These are phyloP conservation scores for Nettapus auritus DNA, from an alignment of 2,113 vertebrate species.

Conservation along the genomic window DNA sequence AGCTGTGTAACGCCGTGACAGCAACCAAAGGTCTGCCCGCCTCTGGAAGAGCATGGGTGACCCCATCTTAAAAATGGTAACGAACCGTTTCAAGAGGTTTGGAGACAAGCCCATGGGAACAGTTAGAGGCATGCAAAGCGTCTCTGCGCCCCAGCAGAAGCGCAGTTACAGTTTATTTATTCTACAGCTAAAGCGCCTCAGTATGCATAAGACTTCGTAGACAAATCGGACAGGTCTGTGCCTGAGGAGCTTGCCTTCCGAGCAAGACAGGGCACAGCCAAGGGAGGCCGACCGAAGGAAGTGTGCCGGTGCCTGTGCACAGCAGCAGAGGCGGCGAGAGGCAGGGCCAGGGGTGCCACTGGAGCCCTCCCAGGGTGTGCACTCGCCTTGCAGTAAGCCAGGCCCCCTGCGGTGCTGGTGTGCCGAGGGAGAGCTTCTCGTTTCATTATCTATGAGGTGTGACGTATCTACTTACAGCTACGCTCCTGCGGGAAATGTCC, in stretches of 20 bases:
- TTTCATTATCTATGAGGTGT: not conserved
- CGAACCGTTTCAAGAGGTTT: not conserved
- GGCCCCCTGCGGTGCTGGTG: not conserved
- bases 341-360: not conserved
- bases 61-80: not conserved
- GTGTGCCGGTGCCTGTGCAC: not conserved
- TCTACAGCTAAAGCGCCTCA: not conserved
- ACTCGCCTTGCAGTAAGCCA: not conserved
- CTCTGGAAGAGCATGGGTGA: not conserved
- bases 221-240: slow-evolving; percentile 47
- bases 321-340: not conserved
- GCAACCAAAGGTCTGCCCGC: not conserved
- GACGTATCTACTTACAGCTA: not conserved
- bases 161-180: slow-evolving; percentile 40
- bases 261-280: slow-evolving; percentile 26
- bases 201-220: slow-evolving; percentile 16
- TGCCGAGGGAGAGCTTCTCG: not conserved
- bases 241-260: slow-evolving; percentile 38
- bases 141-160: not conserved
- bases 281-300: not conserved
- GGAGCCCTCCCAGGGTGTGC: not conserved
- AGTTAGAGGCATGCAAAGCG: slow-evolving; percentile 37
- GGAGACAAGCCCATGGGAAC: slow-evolving; percentile 42
- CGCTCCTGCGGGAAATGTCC: not conserved
- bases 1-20: not conserved